Evolutionary conservation across 2,888 invertebrate genomes (phyloP).

Genomic region (Parnassius orleans): DNA sequence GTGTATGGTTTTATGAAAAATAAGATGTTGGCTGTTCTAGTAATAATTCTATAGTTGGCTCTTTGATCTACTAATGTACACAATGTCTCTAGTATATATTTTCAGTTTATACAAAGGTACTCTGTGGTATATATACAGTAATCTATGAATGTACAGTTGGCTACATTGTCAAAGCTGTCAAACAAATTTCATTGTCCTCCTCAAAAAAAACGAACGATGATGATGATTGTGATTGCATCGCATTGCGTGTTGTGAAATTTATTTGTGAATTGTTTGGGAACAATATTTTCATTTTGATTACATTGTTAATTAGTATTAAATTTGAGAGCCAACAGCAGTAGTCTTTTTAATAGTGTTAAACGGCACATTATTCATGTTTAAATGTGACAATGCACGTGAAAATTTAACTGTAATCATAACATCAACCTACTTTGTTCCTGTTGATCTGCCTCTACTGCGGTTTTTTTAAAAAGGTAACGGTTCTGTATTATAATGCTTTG

Average conservation of each 20-base stretch:
- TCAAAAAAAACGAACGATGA: slow-evolving; percentile 30
- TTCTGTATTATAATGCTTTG: slow-evolving; percentile 41
- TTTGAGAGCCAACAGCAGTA: slow-evolving; percentile 45
- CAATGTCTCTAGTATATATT: too few species aligned
- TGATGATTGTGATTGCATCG: slow-evolving; percentile 36
- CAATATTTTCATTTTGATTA: slow-evolving; percentile 54
- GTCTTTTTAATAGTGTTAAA: slow-evolving; percentile 52
- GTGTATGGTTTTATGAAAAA: too few species aligned
- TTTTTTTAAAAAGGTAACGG: slow-evolving; percentile 75
- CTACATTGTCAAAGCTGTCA: slow-evolving; percentile 26
- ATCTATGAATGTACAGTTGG: slow-evolving; percentile 37
- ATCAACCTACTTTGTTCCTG: slow-evolving; percentile 69
- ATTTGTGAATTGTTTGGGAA: slow-evolving; percentile 61
- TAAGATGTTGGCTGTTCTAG: too few species aligned
- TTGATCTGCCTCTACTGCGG: slow-evolving; percentile 64
- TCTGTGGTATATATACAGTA: too few species aligned
- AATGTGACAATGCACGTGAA: slow-evolving; percentile 53
- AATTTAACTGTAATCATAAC: slow-evolving; percentile 51
- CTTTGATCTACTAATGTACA: too few species aligned
- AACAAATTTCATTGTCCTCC: background rate
- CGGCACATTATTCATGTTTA: slow-evolving; percentile 52
- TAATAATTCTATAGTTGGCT: too few species aligned
- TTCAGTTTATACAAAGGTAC: too few species aligned
- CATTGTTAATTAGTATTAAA: slow-evolving; percentile 49
- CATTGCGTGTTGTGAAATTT: slow-evolving; percentile 66